Evolutionary conservation across 2,113 vertebrate genomes (phyloP).

Genomic region (Semicossyphus pulcher): DNA sequence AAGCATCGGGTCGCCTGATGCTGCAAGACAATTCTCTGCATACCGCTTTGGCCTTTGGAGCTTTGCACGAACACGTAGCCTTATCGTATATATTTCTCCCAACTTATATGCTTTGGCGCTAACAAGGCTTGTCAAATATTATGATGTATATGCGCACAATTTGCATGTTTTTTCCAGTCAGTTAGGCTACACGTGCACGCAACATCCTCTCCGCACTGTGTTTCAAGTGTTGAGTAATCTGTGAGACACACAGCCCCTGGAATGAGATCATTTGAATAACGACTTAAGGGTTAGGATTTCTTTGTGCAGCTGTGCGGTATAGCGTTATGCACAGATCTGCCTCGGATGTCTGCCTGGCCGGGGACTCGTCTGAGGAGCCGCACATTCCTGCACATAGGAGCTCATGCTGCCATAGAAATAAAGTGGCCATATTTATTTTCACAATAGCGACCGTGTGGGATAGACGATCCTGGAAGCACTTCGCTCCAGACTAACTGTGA

Average conservation of each 20-base stretch:
- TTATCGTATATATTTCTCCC: not conserved
- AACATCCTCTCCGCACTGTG: slow-evolving; percentile 1
- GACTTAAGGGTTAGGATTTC: slow-evolving; percentile 69
- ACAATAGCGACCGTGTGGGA: slow-evolving; percentile 57
- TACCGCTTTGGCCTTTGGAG: slow-evolving; percentile 48
- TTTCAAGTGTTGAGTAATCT: slow-evolving; percentile 43
- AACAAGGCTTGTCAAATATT: not conserved
- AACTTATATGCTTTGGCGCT: not conserved
- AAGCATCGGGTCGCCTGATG: slow-evolving; percentile 19
- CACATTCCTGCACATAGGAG: slow-evolving; percentile 70
- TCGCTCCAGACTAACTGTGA: slow-evolving; percentile 46
- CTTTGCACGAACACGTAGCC: slow-evolving; percentile 8
- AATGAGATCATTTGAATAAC: slow-evolving; percentile 72
- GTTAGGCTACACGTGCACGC: not conserved
- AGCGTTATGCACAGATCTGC: slow-evolving; percentile 57
- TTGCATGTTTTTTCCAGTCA: slow-evolving; percentile 24
- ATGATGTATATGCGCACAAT: not conserved
- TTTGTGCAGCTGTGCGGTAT: slow-evolving; percentile 73
- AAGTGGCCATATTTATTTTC: slow-evolving; percentile 70
- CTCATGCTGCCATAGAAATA: slow-evolving; percentile 66
- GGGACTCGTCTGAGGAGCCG: slow-evolving; percentile 50
- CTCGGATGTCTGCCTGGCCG: slow-evolving; percentile 58
- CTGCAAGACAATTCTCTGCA: slow-evolving; percentile 38
- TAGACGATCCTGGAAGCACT: slow-evolving; percentile 60
- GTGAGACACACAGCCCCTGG: slow-evolving; percentile 23